A percentile compares a stretch with the other conserved stretches of the same genome.
phyloP scores from a whole-genome alignment of 2,888 invertebrate genomes.

The Sycophila texana region DNA sequence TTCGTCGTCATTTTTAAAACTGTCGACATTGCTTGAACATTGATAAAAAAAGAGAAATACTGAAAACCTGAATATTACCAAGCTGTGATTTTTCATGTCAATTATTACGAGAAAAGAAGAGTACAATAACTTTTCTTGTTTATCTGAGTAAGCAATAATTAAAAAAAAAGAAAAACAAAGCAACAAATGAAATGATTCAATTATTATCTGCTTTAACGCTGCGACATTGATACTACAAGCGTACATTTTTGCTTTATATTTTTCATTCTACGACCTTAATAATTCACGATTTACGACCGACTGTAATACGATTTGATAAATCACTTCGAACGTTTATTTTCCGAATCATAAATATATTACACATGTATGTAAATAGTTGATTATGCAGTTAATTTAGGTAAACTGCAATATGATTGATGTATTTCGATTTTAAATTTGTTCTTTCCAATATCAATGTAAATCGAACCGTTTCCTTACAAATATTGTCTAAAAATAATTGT shows the following conservation, averaged over 20 bases:
- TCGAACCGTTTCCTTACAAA: too few relatives aligned
- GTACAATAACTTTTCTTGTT: slow-evolving; percentile 39
- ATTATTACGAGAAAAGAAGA: slow-evolving; percentile 34
- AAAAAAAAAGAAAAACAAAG: slow-evolving; percentile 13
- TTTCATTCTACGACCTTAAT: background rate
- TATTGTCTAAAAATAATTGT: background rate
- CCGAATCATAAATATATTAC: background rate
- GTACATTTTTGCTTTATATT: slow-evolving; percentile 16
- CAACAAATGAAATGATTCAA: background rate
- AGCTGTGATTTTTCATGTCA: slow-evolving; percentile 55
- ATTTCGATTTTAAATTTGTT: background rate
- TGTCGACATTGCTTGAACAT: too few relatives aligned
- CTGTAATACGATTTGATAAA: background rate
- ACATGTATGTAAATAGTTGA: background rate
- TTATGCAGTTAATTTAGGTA: background rate
- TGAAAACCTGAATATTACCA: slow-evolving; percentile 47
- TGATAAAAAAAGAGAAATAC: background rate
- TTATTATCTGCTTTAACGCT: slow-evolving; percentile 16
- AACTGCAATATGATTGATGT: background rate
- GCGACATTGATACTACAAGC: background rate
- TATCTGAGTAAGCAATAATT: slow-evolving; percentile 1
- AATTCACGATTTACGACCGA: slow-evolving; percentile 7
- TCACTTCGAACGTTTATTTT: slow-evolving; percentile 11
- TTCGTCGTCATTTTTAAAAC: too few relatives aligned
- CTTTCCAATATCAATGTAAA: too few relatives aligned